Percentiles rank a stretch among this genome's conserved stretches.
Evolutionary conservation across 2,888 invertebrate genomes (phyloP).

Genomic region (Trissolcus brochymenae): DNA sequence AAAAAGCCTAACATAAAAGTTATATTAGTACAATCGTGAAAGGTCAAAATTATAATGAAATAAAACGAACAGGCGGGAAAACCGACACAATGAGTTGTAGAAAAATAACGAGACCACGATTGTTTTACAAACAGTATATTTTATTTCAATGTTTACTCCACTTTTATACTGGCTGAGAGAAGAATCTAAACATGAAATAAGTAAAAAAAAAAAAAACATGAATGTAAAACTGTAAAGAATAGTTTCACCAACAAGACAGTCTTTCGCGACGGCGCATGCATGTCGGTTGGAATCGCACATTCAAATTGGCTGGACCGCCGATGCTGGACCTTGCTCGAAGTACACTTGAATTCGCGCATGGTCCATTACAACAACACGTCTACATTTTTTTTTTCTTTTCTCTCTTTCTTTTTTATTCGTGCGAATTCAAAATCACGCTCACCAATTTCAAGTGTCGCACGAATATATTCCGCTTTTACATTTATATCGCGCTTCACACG

Average conservation of each 20-base stretch:
- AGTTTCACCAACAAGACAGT: slow-evolving; percentile 63
- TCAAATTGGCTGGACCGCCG: slow-evolving; percentile 63
- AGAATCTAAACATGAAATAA: slow-evolving; percentile 68
- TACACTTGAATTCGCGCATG: slow-evolving; percentile 58
- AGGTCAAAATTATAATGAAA: slow-evolving; percentile 1
- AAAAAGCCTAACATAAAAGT: too few relatives aligned
- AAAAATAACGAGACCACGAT: slow-evolving; percentile 37
- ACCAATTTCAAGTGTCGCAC: slow-evolving; percentile 48
- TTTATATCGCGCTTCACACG: background rate
- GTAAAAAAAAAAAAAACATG: slow-evolving; percentile 71
- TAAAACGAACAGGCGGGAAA: slow-evolving; percentile 13
- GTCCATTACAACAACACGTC: slow-evolving; percentile 38
- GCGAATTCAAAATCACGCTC: slow-evolving; percentile 46
- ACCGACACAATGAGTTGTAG: slow-evolving; percentile 16
- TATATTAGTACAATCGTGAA: slow-evolving; percentile 3
- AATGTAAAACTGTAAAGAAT: slow-evolving; percentile 65
- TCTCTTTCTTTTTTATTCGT: too few relatives aligned
- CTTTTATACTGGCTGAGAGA: slow-evolving; percentile 68
- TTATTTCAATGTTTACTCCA: slow-evolving; percentile 63
- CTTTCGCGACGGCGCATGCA: slow-evolving; percentile 57
- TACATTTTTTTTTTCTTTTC: background rate
- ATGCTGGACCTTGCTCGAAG: slow-evolving; percentile 68
- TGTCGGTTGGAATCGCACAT: slow-evolving; percentile 62
- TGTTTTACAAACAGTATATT: slow-evolving; percentile 65
- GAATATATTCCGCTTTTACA: slow-evolving; percentile 1